Base-by-base conservation (phyloP, 2,113 vertebrate species). In the Falco punctatus region DNA sequence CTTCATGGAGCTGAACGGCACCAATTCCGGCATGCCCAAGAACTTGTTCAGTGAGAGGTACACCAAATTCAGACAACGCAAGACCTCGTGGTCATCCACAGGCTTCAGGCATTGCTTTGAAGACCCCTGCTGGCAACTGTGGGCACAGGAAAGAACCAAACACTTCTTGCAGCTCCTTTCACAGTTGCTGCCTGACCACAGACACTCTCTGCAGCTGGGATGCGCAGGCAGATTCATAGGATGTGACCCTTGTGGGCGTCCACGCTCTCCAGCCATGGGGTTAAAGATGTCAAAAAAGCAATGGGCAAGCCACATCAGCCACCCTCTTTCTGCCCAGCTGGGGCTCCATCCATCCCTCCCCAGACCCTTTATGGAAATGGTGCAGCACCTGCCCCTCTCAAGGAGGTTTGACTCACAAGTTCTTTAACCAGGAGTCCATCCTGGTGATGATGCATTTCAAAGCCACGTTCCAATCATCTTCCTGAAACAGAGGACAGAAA, bases 21-120 rank as follows among this genome's bases (percentile, higher is more conserved):
- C 18, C 2, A 0, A 6, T 4, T 20, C 11, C 42, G 2, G 2
- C 40, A 4, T 5, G 13, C 18, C 5, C 46, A 62, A 22, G 11
- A 62, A 4, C 3, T 2, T 8, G 19, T 52, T 16, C 35, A 52
- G 19, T 30, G 62, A 32, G 15, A n/a, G 0, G 32, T 44, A 83
- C 19, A 42, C 46, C 67, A 52, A 9, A 20, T 52, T 62, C 57
- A 83, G 46, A 14, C 67, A 72, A 35, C 24, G 38, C 67, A 52
- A 14, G 57, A 52, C 24, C 46, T 61, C 55, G 4, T 15, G 1
- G 32, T 66, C 32, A 1, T 8, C 14, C 3, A 0, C 12, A 67
- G 67, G 19, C 30, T 62, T 14, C 57, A 24, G 57, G 2, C 2
- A 17, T 26, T 15, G 12, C 27, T 46, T 3, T 44, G 81, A 84